Evolutionary conservation across 2,797 vertebrate genomes (phyloP), one percentile per base, ranked within the genome.

Genomic region (Peromyscus nudipes): DNA sequence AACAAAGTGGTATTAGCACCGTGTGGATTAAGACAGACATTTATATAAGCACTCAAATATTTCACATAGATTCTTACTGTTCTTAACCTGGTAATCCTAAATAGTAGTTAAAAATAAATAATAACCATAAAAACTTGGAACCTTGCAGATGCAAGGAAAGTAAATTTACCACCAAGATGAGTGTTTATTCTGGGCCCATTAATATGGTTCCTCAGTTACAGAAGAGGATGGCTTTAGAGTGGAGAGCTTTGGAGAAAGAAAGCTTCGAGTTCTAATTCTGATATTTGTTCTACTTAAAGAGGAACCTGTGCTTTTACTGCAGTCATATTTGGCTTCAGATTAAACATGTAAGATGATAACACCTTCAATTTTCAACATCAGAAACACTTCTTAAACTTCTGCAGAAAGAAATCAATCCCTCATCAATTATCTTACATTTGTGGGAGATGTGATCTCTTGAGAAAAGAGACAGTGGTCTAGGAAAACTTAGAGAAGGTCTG

Each of bases 281-380:
- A 97, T 89, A 98, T 98, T 97, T 98, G 97, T 95, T 98, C 96
- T 94, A 93, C 93, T 97, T 97, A 93, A 95, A 94, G 71, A 97
- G 55, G 71, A 97, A 90, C 90, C 80, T 93, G 91, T 96, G 86
- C 95, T 97, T 94, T 92, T 92, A 96, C 90, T 76, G 49, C 13
- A 55, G 65, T 55, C 55, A 69, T 87, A 87, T 55, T 71, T 87
- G 97, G 97, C 92, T 94, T 95, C 94, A 96, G 94, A 92, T 0
- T 91, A 86, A 98, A 96, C 82, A 91, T 90, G 89, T 92, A 97
- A 97, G 79, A 90, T 23, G 73, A 91, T 49, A 43, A 5, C 55
- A 71, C 77, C 34, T 60, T 96, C 62, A 60, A 89, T 64, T 96
- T 94, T 91, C 37, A 11, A 55, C 25, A 91, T 52, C 65, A 80